Evolutionary conservation across 35 echinoderm and acorn worm species (phyloP).

Genomic region (Chiridota heheva): DNA sequence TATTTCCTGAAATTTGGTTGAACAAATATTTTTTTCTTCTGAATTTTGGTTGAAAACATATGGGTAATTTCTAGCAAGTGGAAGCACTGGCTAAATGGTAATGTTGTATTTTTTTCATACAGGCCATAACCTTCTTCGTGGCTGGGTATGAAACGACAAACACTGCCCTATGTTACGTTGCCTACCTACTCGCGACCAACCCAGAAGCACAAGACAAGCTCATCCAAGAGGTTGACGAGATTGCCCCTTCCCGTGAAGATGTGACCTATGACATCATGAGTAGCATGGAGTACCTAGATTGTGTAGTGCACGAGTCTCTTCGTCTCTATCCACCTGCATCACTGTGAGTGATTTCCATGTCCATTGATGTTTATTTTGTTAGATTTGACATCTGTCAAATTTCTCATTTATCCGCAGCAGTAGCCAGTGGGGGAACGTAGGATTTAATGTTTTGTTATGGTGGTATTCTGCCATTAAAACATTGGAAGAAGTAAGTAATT

Average conservation of each 20-base stretch:
- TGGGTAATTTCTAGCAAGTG: no score
- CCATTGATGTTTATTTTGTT: no score
- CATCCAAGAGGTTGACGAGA: slow-evolving; percentile 43
- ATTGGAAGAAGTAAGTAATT: no score
- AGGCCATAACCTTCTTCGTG: slow-evolving; percentile 54
- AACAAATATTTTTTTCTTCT: no score
- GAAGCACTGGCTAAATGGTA: no score
- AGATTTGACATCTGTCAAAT: no score
- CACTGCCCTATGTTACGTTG: slow-evolving; percentile 15
- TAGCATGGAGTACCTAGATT: slow-evolving; percentile 72
- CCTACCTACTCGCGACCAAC: slow-evolving; percentile 63
- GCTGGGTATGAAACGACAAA: slow-evolving; percentile 74
- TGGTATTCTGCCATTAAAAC: no score
- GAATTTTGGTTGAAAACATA: no score
- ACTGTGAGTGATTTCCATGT: slow-evolving; percentile 14
- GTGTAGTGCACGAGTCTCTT: slow-evolving; percentile 46
- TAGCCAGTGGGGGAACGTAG: no score
- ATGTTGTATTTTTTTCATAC: neutral
- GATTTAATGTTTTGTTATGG: no score
- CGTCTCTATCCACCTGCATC: slow-evolving; percentile 53
- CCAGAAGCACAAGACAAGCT: slow-evolving; percentile 65
- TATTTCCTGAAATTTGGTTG: no score
- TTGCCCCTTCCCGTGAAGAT: slow-evolving; percentile 28
- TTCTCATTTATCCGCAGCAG: no score
- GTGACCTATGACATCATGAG: slow-evolving; percentile 36